Conservation (phyloP, 2,797 vertebrate species). For the Psittacula echo region DNA sequence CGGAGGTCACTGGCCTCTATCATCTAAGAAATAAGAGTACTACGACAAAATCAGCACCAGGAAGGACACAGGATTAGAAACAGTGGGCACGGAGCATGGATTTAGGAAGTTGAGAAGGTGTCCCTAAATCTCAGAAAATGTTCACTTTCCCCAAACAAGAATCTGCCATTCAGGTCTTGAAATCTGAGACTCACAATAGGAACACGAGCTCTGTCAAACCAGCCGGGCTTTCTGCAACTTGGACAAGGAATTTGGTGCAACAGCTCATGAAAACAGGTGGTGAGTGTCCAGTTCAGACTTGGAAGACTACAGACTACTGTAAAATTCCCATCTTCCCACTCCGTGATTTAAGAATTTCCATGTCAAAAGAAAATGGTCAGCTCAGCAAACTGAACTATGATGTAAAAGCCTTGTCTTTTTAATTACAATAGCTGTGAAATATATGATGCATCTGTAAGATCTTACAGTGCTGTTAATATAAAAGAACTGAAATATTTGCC, state of each 20-base stretch:
- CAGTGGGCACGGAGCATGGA: not conserved
- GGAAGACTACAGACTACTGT: constrained; percentile 35
- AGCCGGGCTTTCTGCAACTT: constrained; percentile 38
- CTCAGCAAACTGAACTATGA: not conserved
- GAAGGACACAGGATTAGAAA: constrained; percentile 36
- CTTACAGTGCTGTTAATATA: not conserved
- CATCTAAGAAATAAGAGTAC: constrained; percentile 5
- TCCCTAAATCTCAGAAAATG: constrained; percentile 29
- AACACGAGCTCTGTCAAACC: constrained; percentile 32
- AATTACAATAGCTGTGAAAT: not conserved
- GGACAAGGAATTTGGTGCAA: constrained; percentile 41
- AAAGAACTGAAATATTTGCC: constrained; percentile 9
- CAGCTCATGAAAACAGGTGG: constrained; percentile 65
- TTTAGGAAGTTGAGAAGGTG: constrained; percentile 33
- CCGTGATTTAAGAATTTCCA: constrained; percentile 26
- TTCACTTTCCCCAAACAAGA: constrained; percentile 36
- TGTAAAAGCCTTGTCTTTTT: not conserved
- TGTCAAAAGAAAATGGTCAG: constrained; percentile 20
- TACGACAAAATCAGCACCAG: constrained; percentile 42
- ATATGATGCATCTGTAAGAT: not conserved
- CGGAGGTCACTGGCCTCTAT: not conserved
- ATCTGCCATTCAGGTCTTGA: constrained; percentile 28
- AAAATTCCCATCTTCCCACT: constrained; percentile 55
- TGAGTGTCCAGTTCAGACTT: constrained; percentile 55
- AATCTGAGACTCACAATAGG: constrained; percentile 31